Evolutionary conservation across 2,797 vertebrate genomes (phyloP).

Genomic region (Valencia hispanica): DNA sequence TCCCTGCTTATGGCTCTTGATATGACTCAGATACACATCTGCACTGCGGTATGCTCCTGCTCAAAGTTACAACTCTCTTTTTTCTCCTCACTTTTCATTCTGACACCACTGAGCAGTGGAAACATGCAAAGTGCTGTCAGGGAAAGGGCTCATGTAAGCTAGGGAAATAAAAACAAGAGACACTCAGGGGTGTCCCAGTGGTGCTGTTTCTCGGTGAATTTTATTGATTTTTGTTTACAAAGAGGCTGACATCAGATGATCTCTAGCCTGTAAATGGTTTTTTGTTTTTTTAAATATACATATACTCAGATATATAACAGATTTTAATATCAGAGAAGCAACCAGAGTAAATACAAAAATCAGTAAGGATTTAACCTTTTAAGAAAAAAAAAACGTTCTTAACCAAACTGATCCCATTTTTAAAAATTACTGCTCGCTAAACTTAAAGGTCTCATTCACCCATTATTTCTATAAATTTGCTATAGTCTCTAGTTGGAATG

Average conservation of each 20-base stretch:
- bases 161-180: conserved; percentile 14
- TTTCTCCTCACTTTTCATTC: neutral
- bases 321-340: neutral
- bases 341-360: neutral
- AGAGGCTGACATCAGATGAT: neutral
- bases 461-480: no score
- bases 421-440: no score
- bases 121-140: conserved; percentile 17
- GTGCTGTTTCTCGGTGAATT: conserved; percentile 6
- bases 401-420: neutral
- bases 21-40: neutral
- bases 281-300: neutral
- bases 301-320: neutral
- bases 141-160: neutral
- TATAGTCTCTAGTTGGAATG: no score
- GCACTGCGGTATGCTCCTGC: conserved; percentile 10
- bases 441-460: no score
- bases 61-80: conserved; percentile 4
- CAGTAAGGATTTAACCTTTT: neutral
- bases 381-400: neutral
- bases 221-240: conserved; percentile 6
- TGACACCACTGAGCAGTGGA: conserved; percentile 21
- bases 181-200: neutral
- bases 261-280: neutral
- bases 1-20: conserved; percentile 7